phyloP scores from a whole-genome alignment of 2,113 vertebrate species.

The Passer montanus region DNA sequence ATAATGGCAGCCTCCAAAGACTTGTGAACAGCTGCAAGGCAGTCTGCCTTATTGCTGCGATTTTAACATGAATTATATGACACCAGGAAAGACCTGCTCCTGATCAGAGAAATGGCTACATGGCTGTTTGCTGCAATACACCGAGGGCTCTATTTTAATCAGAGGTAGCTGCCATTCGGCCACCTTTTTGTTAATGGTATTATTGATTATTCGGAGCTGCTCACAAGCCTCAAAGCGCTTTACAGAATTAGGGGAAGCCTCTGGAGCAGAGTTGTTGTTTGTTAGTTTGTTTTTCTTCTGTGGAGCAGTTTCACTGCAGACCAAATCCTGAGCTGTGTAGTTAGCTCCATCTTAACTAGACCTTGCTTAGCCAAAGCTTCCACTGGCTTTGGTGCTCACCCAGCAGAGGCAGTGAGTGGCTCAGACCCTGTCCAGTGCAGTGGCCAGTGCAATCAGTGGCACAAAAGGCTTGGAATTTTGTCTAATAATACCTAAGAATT shows the following conservation, averaged over 20 bases:
- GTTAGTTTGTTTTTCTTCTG: background rate
- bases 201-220: background rate
- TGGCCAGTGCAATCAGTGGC: background rate
- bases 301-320: background rate
- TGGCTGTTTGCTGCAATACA: conserved; percentile 10
- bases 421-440: rapidly evolving
- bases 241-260: conserved; percentile 45
- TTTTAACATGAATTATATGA: conserved; percentile 51
- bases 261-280: conserved; percentile 12
- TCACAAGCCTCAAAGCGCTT: conserved; percentile 32
- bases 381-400: background rate
- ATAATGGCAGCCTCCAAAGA: conserved; percentile 52
- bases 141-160: conserved; percentile 30
- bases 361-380: background rate
- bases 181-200: conserved; percentile 52
- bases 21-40: conserved; percentile 56
- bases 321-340: background rate
- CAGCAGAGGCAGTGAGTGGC: background rate
- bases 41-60: conserved; percentile 52
- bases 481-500: background rate
- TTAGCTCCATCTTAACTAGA: background rate
- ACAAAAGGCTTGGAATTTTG: background rate
- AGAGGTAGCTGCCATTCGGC: conserved; percentile 3
- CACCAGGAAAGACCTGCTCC: conserved; percentile 3
- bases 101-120: background rate